Evolutionary conservation across 2,888 invertebrate genomes (phyloP), one percentile per base, ranked within the genome.

Genomic region (Diarsia mendica): DNA sequence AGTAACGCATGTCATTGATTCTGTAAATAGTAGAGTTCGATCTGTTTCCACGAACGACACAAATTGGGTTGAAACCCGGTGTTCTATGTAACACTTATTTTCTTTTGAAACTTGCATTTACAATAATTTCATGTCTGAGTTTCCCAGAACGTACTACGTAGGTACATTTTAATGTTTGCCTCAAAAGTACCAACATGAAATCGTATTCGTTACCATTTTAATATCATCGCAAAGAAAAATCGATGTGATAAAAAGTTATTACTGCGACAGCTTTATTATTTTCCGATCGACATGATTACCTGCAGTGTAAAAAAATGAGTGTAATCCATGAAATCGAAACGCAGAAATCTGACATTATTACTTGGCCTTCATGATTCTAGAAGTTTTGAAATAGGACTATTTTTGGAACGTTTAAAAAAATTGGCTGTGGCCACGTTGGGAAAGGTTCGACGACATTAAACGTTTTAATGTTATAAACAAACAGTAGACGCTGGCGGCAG

Each of bases 391-490:
- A 78, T 66, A 67, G 66, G 61, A 60, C 23, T 46, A 72, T 49
- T 39, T 71, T 49, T n/a, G 67, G 61, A 80, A 68, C 75, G 55
- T 63, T 78, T 72, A 63, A 71, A 77, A 79, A 53, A 85, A 80
- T 28, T 79, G 71, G 66, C 82, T 55, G 75, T 61, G 70, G 33
- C 71, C 69, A 67, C 76, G 79, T 69, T 73, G 61, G 61, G 72
- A 83, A 77, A 79, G 86, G 80, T 85, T 87, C 76, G 83, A 84
- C 68, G 84, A 88, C 82, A 88, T 87, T 87, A 85, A 87, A 87
- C 83, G 82, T 85, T 94, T 94, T 93, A 94, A 93, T 94, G 91
- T 93, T 94, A 94, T 94, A 96, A 95, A 96, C 96, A 96, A 95
- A 95, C 92, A 92, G 91, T 91, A 89, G 90, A 89, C 87, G 89